phyloP scores from a whole-genome alignment of 2,113 vertebrate species.

The Pavo muticus region DNA sequence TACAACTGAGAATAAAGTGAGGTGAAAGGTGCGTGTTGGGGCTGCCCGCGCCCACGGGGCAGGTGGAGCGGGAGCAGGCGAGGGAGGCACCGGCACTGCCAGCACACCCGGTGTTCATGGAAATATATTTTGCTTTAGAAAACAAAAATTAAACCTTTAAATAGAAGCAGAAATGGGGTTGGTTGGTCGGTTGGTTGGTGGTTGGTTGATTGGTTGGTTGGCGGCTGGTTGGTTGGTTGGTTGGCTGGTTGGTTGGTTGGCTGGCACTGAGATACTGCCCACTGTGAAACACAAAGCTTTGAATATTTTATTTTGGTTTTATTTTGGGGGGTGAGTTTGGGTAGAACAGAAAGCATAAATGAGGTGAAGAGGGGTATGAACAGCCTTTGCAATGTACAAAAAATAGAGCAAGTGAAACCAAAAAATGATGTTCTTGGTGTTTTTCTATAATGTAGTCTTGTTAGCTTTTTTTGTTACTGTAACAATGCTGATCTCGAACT shows the following conservation, averaged over 20 bases:
- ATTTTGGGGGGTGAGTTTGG: slow-evolving; percentile 80
- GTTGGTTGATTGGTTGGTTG: slow-evolving; percentile 64
- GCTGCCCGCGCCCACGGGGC: slow-evolving; percentile 43
- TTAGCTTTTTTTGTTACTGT: slow-evolving; percentile 99
- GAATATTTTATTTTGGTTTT: slow-evolving; percentile 76
- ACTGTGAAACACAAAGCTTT: slow-evolving; percentile 92
- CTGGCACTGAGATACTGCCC: slow-evolving; percentile 87
- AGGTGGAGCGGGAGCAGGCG: slow-evolving; percentile 72
- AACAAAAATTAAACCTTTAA: slow-evolving; percentile 75
- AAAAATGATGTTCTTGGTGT: slow-evolving; percentile 99
- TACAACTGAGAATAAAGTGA: slow-evolving; percentile 85
- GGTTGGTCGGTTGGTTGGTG: slow-evolving; percentile 36
- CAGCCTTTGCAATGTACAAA: slow-evolving; percentile 99
- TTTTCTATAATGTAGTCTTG: slow-evolving; percentile 99
- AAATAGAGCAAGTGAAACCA: slow-evolving; percentile 99
- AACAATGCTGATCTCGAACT: slow-evolving; percentile 99
- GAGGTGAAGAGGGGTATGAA: slow-evolving; percentile 90
- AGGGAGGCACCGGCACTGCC: slow-evolving; percentile 79
- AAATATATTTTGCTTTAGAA: slow-evolving; percentile 84
- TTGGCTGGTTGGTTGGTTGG: slow-evolving; percentile 18
- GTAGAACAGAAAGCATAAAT: slow-evolving; percentile 84
- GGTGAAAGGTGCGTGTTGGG: slow-evolving; percentile 71
- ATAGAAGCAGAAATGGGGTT: slow-evolving; percentile 77
- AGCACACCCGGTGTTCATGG: slow-evolving; percentile 84
- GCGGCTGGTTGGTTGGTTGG: no score